Base-by-base conservation (phyloP, 2,797 vertebrate genomes). In the Miichthys miiuy region DNA sequence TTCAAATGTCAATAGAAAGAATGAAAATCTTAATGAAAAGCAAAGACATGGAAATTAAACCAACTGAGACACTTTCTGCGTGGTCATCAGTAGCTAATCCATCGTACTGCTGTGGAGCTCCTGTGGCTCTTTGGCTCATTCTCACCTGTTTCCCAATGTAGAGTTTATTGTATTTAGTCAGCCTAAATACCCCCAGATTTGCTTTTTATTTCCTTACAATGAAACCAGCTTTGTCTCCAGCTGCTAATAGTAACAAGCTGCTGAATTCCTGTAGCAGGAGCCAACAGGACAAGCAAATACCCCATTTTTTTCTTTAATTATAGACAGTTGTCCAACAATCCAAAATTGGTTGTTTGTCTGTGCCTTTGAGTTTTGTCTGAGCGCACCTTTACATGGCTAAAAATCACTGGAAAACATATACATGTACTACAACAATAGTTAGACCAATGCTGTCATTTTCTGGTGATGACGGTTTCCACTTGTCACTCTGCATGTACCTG, bases 191-290 rank as follows among this genome's bases (percentile, higher is more conserved):
- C 66, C 65, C 65, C 79, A 84, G 76, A 87, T 87, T 88, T 77
- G 34, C 80, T 76, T 82, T 85, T 84, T 73, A 82, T 87, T 82
- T 64, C 72, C 51, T 67, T 66, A 48, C 70, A 80, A 58, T 79
- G 58, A 85, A 83, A 79, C 46, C 61, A 67, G 52, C 67, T 81
- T 77, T 72, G 56, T 81, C 38, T 89, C 51, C 70, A 65, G 62
- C 79, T 71, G 79, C 74, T 90, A 87, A 89, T 85, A 60, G 74
- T 72, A 90, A 88, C 84, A 90, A 82, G 68, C 76, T 83, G 82
- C 72, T 75, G 67, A 84, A 83, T 72, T 79, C 79, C 65, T 89
- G 46, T 41, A 60, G 51, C 67, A 23, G 34, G 55, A 85, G 75
- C 63, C 69, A 83, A 84, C 62, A 74, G 68, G 23, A 80, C 23